A percentile compares a stretch with the other conserved stretches of the same genome.
These are phyloP conservation scores for Zaprionus bogoriensis DNA, from an alignment of 2,888 invertebrate genomes.

Conservation along the genomic window DNA sequence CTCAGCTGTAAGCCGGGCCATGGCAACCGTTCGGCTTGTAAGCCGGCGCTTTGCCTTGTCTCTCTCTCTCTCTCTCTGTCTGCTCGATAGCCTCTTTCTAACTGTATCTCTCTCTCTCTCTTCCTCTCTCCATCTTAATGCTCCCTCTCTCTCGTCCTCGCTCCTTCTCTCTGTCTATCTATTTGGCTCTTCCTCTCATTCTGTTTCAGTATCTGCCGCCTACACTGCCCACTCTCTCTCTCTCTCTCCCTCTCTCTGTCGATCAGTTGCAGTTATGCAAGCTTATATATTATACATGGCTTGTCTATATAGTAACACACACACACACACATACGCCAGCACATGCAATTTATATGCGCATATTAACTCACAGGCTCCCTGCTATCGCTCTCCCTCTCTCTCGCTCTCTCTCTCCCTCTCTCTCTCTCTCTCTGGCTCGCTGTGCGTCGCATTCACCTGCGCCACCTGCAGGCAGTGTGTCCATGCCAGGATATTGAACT, in stretches of 20 bases:
- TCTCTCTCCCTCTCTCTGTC: background rate
- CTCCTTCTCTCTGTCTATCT: background rate
- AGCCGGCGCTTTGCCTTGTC: no score
- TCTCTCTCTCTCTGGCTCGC: background rate
- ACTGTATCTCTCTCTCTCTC: background rate
- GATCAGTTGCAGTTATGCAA: constrained; percentile 7
- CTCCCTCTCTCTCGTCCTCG: background rate
- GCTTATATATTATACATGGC: background rate
- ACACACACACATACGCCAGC: background rate
- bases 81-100: no score
- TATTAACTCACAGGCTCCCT: background rate
- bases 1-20: no score
- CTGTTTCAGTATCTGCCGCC: background rate
- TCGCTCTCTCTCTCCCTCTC: background rate
- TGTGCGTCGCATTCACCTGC: background rate
- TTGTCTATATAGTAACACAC: no score
- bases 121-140: no score
- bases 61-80: no score
- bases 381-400: background rate
- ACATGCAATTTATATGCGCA: background rate
- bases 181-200: background rate
- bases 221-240: background rate
- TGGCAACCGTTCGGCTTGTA: no score
- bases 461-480: constrained; percentile 47
- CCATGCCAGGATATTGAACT: constrained; percentile 72